Conservation (phyloP, 2,888 invertebrate genomes). For the Crematogaster levior region DNA sequence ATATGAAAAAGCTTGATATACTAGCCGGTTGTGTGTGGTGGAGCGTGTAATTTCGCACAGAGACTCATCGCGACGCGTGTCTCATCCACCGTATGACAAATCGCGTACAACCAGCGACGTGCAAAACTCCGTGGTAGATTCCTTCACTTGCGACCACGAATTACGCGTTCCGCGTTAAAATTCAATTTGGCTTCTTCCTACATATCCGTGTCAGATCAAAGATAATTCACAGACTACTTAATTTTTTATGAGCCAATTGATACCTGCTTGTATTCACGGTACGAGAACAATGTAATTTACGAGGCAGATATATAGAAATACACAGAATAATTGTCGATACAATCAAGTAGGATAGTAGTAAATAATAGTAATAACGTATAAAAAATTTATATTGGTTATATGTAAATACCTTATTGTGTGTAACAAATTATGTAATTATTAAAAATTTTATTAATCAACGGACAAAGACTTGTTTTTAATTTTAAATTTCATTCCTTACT, state of each 20-base stretch:
- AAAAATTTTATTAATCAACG: background rate
- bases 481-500: background rate
- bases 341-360: background rate
- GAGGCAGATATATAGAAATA: background rate
- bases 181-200: constrained; percentile 17
- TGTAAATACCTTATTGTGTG: background rate
- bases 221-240: background rate
- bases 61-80: constrained; percentile 48
- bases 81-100: constrained; percentile 45
- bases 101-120: too few species aligned
- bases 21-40: background rate
- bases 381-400: background rate
- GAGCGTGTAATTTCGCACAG: constrained; percentile 53
- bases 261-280: background rate
- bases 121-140: too few species aligned
- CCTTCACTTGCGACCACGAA: constrained; percentile 24
- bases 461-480: background rate
- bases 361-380: background rate
- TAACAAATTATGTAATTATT: background rate
- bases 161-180: constrained; percentile 17
- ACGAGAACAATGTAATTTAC: background rate
- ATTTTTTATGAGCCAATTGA: constrained; percentile 9
- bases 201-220: background rate
- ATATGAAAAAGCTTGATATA: constrained; percentile 29
- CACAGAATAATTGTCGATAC: background rate